Percentiles rank a stretch among this genome's conserved stretches.
Evolutionary conservation across 2,888 invertebrate genomes (phyloP).

Genomic region (Orchestes rusci): DNA sequence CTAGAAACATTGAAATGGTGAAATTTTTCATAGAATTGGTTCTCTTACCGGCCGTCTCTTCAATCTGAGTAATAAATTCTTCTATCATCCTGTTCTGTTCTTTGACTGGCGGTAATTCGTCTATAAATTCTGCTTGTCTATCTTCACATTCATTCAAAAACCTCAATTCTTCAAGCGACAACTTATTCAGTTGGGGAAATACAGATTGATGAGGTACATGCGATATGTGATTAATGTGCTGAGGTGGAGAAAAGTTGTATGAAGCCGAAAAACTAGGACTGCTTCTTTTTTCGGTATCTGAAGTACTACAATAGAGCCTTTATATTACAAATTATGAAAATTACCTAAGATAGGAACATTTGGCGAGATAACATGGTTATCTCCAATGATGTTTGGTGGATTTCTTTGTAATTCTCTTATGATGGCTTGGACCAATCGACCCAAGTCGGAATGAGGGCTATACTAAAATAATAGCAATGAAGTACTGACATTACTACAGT

Average conservation of each 20-base stretch:
- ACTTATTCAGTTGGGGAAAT: constrained; percentile 47
- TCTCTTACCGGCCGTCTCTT: constrained; percentile 55
- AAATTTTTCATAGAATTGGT: background rate
- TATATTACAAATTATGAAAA: constrained; percentile 2
- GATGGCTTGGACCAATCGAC: constrained; percentile 72
- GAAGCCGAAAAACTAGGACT: constrained; percentile 32
- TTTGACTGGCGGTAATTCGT: constrained; percentile 58
- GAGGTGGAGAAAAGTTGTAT: constrained; percentile 12
- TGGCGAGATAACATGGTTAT: no score
- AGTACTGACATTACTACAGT: background rate
- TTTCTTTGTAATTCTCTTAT: constrained; percentile 69
- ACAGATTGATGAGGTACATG: constrained; percentile 25
- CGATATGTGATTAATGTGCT: background rate
- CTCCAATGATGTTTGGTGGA: constrained; percentile 42
- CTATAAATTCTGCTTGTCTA: constrained; percentile 65
- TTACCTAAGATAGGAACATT: constrained; percentile 30
- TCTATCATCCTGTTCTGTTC: constrained; percentile 64
- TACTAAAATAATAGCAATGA: constrained; percentile 45
- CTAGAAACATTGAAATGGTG: constrained; percentile 1
- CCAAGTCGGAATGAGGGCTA: constrained; percentile 71
- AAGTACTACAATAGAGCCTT: constrained; percentile 12
- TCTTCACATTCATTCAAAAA: constrained; percentile 63
- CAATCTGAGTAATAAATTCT: constrained; percentile 64
- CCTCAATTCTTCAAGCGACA: constrained; percentile 59
- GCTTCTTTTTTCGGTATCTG: constrained; percentile 34